These are phyloP conservation scores for Nannospalax galili DNA, from an alignment of 2,113 vertebrate genomes.

Conservation along the genomic window DNA sequence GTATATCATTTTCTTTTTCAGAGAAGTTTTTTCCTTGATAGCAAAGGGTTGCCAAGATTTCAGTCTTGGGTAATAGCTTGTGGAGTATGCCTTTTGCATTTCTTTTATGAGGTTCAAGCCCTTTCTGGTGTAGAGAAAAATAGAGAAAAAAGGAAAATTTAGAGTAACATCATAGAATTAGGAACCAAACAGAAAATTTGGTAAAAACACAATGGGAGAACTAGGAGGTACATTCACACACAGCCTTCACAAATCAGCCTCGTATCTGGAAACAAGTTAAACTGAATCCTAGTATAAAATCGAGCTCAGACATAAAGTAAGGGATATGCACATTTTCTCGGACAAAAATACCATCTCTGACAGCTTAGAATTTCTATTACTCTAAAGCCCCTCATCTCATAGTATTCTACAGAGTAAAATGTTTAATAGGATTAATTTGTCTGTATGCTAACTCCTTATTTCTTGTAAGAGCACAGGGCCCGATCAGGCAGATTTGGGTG, in stretches of 20 bases:
- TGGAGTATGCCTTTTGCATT: conserved; percentile 14
- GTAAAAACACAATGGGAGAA: background rate
- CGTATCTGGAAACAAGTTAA: background rate
- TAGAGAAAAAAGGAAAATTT: background rate
- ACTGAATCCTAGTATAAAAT: background rate
- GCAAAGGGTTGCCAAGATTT: background rate
- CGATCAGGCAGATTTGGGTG: background rate
- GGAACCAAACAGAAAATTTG: background rate
- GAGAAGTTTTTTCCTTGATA: background rate
- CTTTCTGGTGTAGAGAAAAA: background rate
- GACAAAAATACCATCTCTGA: background rate
- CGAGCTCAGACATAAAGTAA: background rate
- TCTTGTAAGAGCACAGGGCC: background rate
- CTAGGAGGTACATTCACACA: background rate
- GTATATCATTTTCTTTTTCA: conserved; percentile 36
- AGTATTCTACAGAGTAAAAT: background rate
- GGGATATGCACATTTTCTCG: background rate
- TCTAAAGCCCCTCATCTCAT: background rate
- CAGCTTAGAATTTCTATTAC: background rate
- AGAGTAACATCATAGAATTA: background rate
- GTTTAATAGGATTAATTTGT: background rate
- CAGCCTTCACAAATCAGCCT: background rate
- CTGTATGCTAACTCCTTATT: background rate
- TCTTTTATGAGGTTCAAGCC: background rate
- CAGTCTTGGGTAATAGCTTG: conserved; percentile 7